phyloP scores from a whole-genome alignment of 2,888 invertebrate genomes.

The Scaptomyza cyrtandrae region DNA sequence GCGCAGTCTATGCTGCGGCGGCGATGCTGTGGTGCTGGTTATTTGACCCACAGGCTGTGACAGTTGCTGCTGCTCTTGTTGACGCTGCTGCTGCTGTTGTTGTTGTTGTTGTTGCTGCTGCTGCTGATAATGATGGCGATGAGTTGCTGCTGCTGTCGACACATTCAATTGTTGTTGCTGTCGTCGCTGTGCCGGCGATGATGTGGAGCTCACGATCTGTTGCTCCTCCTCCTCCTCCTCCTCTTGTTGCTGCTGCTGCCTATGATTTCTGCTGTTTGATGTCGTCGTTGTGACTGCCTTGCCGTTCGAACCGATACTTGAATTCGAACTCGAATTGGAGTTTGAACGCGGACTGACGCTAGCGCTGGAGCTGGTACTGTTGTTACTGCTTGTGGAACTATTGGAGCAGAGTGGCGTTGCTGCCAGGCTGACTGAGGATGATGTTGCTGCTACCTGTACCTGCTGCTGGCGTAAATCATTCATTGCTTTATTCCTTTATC shows the following conservation, averaged over 20 bases:
- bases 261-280: constrained; percentile 10
- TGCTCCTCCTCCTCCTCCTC: constrained; percentile 47
- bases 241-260: constrained; percentile 39
- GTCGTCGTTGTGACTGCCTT: constrained; percentile 42
- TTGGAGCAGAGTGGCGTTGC: constrained; percentile 41
- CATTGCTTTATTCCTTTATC: constrained; percentile 71
- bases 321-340: constrained; percentile 40
- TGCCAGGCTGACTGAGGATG: constrained; percentile 65
- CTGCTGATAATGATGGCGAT: constrained; percentile 44
- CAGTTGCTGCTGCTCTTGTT: constrained; percentile 33
- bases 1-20: constrained; percentile 68
- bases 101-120: constrained; percentile 32
- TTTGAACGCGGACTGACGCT: constrained; percentile 51
- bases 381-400: constrained; percentile 38
- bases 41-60: constrained; percentile 78
- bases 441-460: constrained; percentile 78
- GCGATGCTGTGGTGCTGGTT: constrained; percentile 83
- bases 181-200: constrained; percentile 54
- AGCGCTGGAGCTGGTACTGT: constrained; percentile 32
- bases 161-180: constrained; percentile 65
- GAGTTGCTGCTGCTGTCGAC: constrained; percentile 50
- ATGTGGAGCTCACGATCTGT: constrained; percentile 62
- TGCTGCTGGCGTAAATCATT: constrained; percentile 78
- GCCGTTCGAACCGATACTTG: constrained; percentile 36
- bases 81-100: constrained; percentile 32